Evolutionary conservation across 2,113 vertebrate genomes (phyloP), one percentile per base, ranked within the genome.

Genomic region (Phycodurus eques): DNA sequence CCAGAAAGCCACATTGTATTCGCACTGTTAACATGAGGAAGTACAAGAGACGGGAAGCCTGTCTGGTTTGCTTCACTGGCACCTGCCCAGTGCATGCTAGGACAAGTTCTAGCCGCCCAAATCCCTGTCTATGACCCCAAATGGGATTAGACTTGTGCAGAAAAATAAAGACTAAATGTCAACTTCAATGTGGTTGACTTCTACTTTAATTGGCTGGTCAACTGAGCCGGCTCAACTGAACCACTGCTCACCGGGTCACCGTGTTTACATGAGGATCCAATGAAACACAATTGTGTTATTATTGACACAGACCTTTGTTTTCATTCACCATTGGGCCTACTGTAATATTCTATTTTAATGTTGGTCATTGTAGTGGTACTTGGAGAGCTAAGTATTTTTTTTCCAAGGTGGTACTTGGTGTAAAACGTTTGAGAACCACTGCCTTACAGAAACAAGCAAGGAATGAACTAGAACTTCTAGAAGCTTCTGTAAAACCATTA

Each of bases 141-240:
- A 74, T 75, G 61, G 75, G 80, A 81, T 85, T 75, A 82, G 57
- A 62, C 11, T n/a, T 56, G 2, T 15, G 67, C 47, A 70, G 14
- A 47, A 75, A 72, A 84, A 51, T 66, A 60, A 68, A 78, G 81
- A 88, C 78, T 63, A 46, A 78, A 62, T 57, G 83, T 86, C 73
- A 83, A 66, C 54, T 79, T 77, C 75, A 64, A 70, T 77, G 72
- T 39, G 77, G 76, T 79, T 47, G 54, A 44, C 49, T 64, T 67
- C 60, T 22, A 56, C 73, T 75, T 68, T 72, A 72, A 71, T 76
- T 78, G 78, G 56, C 68, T 64, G 74, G 19, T 43, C 74, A 64
- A 68, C 74, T 64, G 71, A 75, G 67, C 67, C 62, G 66, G 72
- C 57, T 75, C 65, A 71, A 53, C 66, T 59, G 56, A 73, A 75